Conservation (phyloP, 2,797 vertebrate genomes). For the Gymnothorax reevesii region DNA sequence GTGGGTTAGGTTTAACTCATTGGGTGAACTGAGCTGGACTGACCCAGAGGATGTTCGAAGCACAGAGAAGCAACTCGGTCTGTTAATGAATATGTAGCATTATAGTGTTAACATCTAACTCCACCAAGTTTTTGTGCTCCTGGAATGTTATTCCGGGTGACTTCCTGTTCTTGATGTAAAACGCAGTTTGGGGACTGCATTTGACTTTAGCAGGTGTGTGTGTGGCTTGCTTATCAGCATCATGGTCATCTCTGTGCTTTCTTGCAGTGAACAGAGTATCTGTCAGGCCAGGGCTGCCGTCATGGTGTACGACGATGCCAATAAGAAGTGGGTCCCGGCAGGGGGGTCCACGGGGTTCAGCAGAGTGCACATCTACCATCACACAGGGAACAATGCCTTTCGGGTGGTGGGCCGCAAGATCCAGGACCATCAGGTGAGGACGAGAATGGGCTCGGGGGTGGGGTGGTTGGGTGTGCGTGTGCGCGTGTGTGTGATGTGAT, state of each 20-base stretch:
- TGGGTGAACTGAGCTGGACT: too few relatives aligned
- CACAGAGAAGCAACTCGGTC: background rate
- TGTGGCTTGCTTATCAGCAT: background rate
- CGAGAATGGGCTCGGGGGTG: background rate
- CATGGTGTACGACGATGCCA: constrained; percentile 98
- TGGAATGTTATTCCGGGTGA: background rate
- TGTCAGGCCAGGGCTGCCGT: constrained; percentile 98
- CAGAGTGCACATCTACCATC: constrained; percentile 98
- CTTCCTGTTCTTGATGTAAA: background rate
- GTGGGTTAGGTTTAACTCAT: too few relatives aligned
- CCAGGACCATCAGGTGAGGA: constrained; percentile 95
- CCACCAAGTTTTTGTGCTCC: background rate
- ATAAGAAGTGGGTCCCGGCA: constrained; percentile 98
- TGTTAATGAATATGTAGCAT: background rate
- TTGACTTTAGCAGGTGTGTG: background rate
- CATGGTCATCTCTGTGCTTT: background rate
- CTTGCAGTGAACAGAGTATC: constrained; percentile 95
- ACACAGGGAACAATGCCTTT: constrained; percentile 98
- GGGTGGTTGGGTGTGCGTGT: too few relatives aligned
- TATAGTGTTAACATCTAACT: too few relatives aligned
- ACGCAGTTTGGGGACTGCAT: background rate
- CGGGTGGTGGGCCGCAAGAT: constrained; percentile 97
- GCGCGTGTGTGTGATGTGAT: too few relatives aligned
- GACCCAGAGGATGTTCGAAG: background rate
- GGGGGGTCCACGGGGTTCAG: constrained; percentile 96